Percentiles rank a stretch among this genome's conserved stretches.
These are phyloP conservation scores for Autographa gamma DNA, from an alignment of 2,888 invertebrate genomes.

Conservation along the genomic window DNA sequence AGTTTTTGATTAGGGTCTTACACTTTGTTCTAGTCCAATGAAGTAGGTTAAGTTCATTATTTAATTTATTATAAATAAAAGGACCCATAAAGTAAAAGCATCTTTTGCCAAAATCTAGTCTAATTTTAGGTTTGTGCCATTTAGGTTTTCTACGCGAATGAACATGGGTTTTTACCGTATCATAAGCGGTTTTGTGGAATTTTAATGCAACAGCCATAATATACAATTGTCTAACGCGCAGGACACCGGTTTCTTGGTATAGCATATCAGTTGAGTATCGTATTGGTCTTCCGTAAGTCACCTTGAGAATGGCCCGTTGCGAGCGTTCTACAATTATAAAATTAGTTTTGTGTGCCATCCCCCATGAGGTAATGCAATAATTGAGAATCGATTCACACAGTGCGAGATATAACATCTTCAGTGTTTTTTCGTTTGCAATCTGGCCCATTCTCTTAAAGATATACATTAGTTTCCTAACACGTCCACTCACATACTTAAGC, in stretches of 20 bases:
- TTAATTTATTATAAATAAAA: no score
- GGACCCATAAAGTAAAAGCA: no score
- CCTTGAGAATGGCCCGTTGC: slow-evolving; percentile 7
- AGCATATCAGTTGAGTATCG: neutral
- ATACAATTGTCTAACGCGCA: neutral
- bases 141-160: no score
- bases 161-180: no score
- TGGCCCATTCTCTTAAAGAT: neutral
- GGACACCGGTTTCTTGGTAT: neutral
- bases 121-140: no score
- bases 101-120: no score
- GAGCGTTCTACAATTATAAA: neutral
- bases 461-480: neutral
- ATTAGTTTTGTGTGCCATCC: neutral
- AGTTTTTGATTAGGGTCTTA: neutral
- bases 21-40: neutral
- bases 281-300: neutral
- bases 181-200: no score
- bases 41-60: neutral
- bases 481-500: neutral
- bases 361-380: neutral
- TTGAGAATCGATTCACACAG: no score
- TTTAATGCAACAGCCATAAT: neutral
- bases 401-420: neutral
- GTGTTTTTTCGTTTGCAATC: neutral